Evolutionary conservation across 1,140 invertebrate species (phyloP).

Genomic region (Rhopalosiphum maidis): DNA sequence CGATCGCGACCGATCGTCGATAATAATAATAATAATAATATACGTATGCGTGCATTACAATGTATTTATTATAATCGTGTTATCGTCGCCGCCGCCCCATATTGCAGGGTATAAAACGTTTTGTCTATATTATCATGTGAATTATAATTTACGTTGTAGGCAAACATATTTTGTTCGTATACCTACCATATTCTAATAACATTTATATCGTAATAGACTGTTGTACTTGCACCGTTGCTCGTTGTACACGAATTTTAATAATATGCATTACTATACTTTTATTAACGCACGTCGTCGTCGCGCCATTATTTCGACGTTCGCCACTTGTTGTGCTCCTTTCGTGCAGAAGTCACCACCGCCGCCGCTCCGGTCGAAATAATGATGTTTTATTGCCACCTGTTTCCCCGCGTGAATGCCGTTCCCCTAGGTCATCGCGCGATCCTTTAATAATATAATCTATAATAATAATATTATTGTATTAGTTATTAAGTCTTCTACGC

Average conservation of each 20-base stretch:
- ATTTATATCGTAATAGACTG: neutral
- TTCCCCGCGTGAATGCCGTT: neutral
- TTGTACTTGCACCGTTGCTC: neutral
- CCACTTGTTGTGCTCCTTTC: constrained; percentile 11
- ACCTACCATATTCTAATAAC: neutral
- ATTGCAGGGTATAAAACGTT: no score
- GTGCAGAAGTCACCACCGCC: neutral
- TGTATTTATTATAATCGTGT: no score
- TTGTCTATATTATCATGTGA: no score
- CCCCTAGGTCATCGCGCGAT: neutral
- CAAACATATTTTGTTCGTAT: no score
- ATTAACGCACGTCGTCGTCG: neutral
- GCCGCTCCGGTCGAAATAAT: neutral
- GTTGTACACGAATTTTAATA: neutral
- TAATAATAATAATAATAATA: neutral
- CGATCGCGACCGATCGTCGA: neutral
- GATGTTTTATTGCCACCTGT: constrained; percentile 14
- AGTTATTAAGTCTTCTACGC: neutral
- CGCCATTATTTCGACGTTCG: neutral
- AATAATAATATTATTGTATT: neutral
- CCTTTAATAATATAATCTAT: neutral
- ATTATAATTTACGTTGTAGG: no score
- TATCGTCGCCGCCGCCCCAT: neutral
- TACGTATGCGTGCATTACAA: neutral
- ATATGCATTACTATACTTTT: neutral